A percentile compares a stretch with the other conserved stretches of the same genome.
Evolutionary conservation across 2,797 vertebrate genomes (phyloP).

Genomic region (Epinephelus malabaricus): DNA sequence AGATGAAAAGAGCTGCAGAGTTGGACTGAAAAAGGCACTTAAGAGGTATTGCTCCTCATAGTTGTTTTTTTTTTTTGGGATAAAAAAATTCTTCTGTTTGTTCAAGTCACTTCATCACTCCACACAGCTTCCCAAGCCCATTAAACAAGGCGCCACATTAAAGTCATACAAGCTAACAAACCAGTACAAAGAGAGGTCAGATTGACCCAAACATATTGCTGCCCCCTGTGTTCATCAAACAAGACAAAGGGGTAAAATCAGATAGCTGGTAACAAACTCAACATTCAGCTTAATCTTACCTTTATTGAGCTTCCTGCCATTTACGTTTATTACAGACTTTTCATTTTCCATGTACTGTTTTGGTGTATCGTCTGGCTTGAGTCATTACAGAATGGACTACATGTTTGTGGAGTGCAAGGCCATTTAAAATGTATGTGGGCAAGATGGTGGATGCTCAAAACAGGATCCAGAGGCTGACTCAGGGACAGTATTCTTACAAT

Average conservation of each 20-base stretch:
- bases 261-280: not conserved
- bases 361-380: not conserved
- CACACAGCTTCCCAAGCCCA: not conserved
- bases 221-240: not conserved
- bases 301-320: not conserved
- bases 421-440: not conserved
- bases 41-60: conserved; percentile 43
- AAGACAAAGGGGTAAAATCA: not conserved
- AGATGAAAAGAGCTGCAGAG: conserved; percentile 60
- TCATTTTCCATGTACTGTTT: not conserved
- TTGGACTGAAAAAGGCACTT: conserved; percentile 47
- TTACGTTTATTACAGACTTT: not conserved
- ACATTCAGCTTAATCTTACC: no score
- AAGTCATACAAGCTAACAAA: not conserved
- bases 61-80: not conserved
- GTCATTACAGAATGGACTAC: not conserved
- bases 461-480: not conserved
- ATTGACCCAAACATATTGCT: not conserved
- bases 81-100: conserved; percentile 21
- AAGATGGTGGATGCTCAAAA: not conserved
- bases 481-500: not conserved
- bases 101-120: conserved; percentile 1
- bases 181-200: not conserved
- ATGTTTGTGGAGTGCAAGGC: not conserved
- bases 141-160: not conserved